phyloP scores from a whole-genome alignment of 2,888 invertebrate species.

The Drosophila multiciliata region DNA sequence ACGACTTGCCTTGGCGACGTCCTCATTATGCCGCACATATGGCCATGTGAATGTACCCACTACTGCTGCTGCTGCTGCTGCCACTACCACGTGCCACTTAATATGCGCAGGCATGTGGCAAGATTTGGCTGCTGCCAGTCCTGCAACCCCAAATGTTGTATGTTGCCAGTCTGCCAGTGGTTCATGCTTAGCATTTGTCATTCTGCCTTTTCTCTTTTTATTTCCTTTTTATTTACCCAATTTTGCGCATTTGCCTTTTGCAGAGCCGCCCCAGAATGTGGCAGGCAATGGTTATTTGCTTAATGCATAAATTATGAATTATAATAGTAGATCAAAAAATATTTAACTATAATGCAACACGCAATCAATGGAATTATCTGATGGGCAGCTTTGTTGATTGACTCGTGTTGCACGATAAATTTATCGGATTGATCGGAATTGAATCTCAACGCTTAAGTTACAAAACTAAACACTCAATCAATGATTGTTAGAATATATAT shows the following conservation, averaged over 20 bases:
- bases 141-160: conserved; percentile 29
- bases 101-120: conserved; percentile 77
- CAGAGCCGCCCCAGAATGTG: conserved; percentile 15
- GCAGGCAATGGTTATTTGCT: conserved; percentile 35
- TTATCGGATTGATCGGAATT: not conserved
- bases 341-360: conserved; percentile 16
- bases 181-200: conserved; percentile 41
- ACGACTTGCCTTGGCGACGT: conserved; percentile 67
- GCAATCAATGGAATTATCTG: conserved; percentile 33
- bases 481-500: not conserved
- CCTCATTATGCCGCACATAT: conserved; percentile 79
- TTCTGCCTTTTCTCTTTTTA: conserved; percentile 6
- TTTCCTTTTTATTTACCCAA: conserved; percentile 27
- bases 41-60: conserved; percentile 53
- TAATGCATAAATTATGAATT: conserved; percentile 44
- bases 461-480: not conserved
- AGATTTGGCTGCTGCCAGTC: conserved; percentile 57
- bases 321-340: conserved; percentile 21
- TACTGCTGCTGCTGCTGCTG: conserved; percentile 11
- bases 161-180: not conserved
- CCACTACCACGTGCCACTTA: conserved; percentile 71
- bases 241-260: conserved; percentile 59
- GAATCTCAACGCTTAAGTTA: not conserved
- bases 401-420: conserved; percentile 3
- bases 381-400: conserved; percentile 25